Evolutionary conservation across 2,888 invertebrate genomes (phyloP), one percentile per base, ranked within the genome.

Genomic region (Diarsia brunnea): DNA sequence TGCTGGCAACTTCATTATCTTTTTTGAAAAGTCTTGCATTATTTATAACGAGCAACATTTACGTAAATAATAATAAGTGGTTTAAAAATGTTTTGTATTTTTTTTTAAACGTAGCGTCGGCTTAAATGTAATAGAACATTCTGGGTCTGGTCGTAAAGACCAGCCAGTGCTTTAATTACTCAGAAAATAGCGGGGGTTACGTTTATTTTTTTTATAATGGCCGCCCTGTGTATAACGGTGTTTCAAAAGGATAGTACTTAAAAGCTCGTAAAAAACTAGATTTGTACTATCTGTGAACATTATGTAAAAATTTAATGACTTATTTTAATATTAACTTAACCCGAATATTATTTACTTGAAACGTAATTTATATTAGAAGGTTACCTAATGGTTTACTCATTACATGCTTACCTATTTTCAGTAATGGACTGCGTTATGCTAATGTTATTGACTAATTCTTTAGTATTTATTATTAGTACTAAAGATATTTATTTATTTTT

Each of bases 101-200:
- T 88, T 58, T 89, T 87, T 78, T 73, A 79, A 76, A 79, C 72
- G 73, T 71, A 76, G 79, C 72, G 73, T 71, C 83, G 69, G 84
- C 80, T 81, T 84, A 84, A 84, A 81, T 84, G 87, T 89, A 88
- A 88, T 89, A 87, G 86, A 83, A 86, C 81, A 87, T 89, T 91
- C 83, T 88, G 82, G 78, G 79, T 78, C 83, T 81, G 81, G 87
- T 85, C 86, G 83, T 91, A 91, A 92, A 91, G 86, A 87, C 89
- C 89, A 85, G 85, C 89, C 90, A 88, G 84, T 84, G 86, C 89
- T 92, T 92, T 93, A 93, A 93, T 93, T 93, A 91, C 91, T 78
- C 73, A 79, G 87, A 88, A 90, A 92, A 92, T 87, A 89, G 88
- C 78, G 70, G 85, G 65, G 88, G 84, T 85, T 82, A 86, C 63